Evolutionary conservation across 2,888 invertebrate species (phyloP).

Genomic region (Mimumesa dahlbomi): DNA sequence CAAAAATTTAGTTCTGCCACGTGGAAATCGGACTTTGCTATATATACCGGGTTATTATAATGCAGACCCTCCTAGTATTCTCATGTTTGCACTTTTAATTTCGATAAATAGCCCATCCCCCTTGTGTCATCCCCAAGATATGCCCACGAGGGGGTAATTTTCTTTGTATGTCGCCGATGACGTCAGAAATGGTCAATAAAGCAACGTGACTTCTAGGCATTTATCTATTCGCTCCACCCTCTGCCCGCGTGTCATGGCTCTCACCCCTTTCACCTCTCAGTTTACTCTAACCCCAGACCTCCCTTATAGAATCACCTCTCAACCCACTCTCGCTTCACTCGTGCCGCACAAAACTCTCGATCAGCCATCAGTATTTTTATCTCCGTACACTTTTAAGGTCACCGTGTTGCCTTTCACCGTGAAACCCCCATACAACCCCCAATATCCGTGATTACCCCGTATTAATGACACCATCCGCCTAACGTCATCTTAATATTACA

Average conservation of each 20-base stretch:
- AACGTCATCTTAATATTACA: too few relatives aligned
- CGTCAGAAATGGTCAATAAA: constrained; percentile 47
- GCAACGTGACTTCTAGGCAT: constrained; percentile 37
- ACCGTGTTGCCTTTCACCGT: constrained; percentile 80
- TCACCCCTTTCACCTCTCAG: constrained; percentile 48
- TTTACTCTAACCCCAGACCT: constrained; percentile 56
- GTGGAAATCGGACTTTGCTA: too few relatives aligned
- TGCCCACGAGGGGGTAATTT: not conserved
- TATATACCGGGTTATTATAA: too few relatives aligned
- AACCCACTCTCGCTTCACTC: constrained; percentile 58
- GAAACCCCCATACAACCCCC: too few relatives aligned
- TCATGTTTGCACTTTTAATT: constrained; percentile 18
- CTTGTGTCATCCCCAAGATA: constrained; percentile 16
- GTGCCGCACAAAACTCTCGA: constrained; percentile 75
- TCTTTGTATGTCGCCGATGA: constrained; percentile 33
- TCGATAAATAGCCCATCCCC: constrained; percentile 4
- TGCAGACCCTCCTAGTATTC: not conserved
- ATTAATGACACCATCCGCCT: too few relatives aligned
- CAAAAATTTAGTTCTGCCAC: too few relatives aligned
- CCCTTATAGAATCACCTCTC: constrained; percentile 67
- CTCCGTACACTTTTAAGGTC: constrained; percentile 77
- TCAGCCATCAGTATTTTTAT: constrained; percentile 77
- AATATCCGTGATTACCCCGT: too few relatives aligned
- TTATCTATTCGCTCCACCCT: constrained; percentile 26
- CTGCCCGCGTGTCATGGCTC: constrained; percentile 35